A percentile compares a stretch with the other conserved stretches of the same genome.
Evolutionary conservation across 2,113 vertebrate species (phyloP).

Genomic region (Pao palembangensis): DNA sequence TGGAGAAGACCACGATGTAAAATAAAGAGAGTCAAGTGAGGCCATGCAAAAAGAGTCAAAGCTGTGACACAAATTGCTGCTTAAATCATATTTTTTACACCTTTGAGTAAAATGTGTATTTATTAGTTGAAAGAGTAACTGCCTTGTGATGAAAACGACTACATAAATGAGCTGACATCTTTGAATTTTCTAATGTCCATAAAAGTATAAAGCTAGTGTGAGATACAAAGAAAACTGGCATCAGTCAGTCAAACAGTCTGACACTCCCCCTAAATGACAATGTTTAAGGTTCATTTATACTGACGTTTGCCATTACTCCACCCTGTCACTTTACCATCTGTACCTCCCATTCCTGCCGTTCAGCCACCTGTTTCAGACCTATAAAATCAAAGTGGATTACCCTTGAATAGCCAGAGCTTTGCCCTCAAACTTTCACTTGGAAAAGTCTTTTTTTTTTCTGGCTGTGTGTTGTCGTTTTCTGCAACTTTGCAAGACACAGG

Average conservation of each 20-base stretch:
- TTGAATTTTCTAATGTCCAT: too few relatives aligned
- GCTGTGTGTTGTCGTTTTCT: background rate
- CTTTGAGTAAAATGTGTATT: conserved; percentile 21
- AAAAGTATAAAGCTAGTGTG: background rate
- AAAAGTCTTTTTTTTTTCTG: background rate
- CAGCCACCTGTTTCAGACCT: conserved; percentile 42
- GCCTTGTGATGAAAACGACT: background rate
- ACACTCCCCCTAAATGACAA: conserved; percentile 61
- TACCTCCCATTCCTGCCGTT: conserved; percentile 29
- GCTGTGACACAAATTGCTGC: conserved; percentile 1
- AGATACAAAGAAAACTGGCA: conserved; percentile 16
- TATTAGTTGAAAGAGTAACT: conserved; percentile 8
- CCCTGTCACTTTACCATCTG: conserved; percentile 44
- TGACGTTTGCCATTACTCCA: conserved; percentile 57
- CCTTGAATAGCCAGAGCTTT: conserved; percentile 21
- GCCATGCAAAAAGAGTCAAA: background rate
- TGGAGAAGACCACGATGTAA: background rate
- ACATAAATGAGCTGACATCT: too few relatives aligned
- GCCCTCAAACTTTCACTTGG: conserved; percentile 1
- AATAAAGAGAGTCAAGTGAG: background rate
- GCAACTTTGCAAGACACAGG: background rate
- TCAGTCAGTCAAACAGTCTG: conserved; percentile 20
- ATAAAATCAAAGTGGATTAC: conserved; percentile 28
- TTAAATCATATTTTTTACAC: conserved; percentile 14
- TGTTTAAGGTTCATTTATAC: conserved; percentile 53